Conservation (phyloP, 1,140 invertebrate genomes). For the Megalopta genalis region DNA sequence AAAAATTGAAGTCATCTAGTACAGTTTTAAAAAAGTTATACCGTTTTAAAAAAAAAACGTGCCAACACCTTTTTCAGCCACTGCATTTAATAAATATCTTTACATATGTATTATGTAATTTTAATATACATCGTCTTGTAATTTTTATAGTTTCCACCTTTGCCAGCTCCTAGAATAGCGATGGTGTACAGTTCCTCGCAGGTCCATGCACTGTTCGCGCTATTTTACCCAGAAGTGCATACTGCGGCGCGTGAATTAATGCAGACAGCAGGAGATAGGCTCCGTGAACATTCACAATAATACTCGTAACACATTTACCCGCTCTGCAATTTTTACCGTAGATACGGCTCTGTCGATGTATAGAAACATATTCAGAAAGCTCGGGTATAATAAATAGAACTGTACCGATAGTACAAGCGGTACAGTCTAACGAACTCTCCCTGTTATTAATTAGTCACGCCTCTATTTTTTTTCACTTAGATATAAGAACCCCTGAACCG, state of each 20-base stretch:
- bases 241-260: constrained; percentile 58
- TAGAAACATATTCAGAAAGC: neutral
- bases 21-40: too few species aligned
- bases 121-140: neutral
- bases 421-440: neutral
- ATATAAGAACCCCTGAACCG: too few species aligned
- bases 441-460: too few species aligned
- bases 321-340: neutral
- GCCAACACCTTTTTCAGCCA: too few species aligned
- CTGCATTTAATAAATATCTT: constrained; percentile 1
- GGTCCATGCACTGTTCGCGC: neutral
- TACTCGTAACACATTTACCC: constrained; percentile 58
- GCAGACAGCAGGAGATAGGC: constrained; percentile 71
- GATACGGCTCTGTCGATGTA: neutral
- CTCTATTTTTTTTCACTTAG: too few species aligned
- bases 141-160: neutral
- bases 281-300: constrained; percentile 73
- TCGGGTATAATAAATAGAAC: neutral
- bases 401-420: neutral
- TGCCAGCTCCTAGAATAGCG: neutral
- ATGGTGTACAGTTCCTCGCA: neutral
- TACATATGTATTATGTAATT: neutral
- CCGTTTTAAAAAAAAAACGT: too few species aligned
- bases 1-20: too few species aligned
- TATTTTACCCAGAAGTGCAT: constrained; percentile 53